Evolutionary conservation across 2,113 vertebrate species (phyloP), one percentile per base, ranked within the genome.

Genomic region (Oryzias curvinotus): DNA sequence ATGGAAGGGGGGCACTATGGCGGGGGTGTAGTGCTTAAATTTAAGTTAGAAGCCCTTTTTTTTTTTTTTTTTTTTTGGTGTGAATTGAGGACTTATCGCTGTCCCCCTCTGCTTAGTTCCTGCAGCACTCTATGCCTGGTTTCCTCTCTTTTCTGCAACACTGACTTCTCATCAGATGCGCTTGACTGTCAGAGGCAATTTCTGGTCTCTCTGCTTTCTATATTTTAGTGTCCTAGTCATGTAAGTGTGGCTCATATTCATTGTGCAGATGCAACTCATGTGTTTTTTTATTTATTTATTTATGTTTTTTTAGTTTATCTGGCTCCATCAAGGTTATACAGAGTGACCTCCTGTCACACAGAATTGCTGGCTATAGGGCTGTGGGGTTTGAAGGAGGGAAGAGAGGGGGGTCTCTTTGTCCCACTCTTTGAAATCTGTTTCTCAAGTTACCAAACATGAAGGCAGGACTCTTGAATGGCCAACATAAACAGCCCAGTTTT

Each of bases 371-470:
- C 8, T 36, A 10, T 3, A 12, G 8, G 21, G 21, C 21, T 23
- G 21, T 23, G 36, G 36, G 36, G 36, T 36, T 36, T 36, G 36
- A 52, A 5, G 21, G 66, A 53, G 56, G 47, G 57, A 61, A 44
- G 70, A 57, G 47, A 44, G 67, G 61, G 47, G 67, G 56, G 51
- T 17, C 44, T 73, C 21, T 52, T 53, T 48, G 41, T 42, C 19
- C 55, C 61, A 36, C 43, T 51, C 62, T 50, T 53, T 64, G 65
- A 36, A 70, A 57, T 44, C 62, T 36, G 52, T 86, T 77, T 87
- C 83, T 88, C 82, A 77, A 81, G 82, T 90, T 89, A 83, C 88
- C 64, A 73, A 87, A 85, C 76, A 85, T 71, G 78, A 84, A 85
- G 67, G 77, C 72, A 83, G 87, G 80, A 87, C 76, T 62, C 14